Base-by-base conservation (phyloP, 2,888 invertebrate species). In the Criorhina ranunculi region DNA sequence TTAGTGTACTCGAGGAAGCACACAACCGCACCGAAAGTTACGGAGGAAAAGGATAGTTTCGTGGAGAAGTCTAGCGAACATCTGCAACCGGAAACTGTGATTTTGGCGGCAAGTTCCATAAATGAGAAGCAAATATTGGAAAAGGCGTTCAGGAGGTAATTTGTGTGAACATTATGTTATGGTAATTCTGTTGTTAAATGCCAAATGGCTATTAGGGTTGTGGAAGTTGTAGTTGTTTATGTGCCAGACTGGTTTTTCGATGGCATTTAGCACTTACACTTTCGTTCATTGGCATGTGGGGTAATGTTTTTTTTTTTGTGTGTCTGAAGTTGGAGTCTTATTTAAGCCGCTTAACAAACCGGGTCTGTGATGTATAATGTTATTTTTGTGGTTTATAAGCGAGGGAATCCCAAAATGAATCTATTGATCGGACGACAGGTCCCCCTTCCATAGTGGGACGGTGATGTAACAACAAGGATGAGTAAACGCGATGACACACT, bases 101-200 rank as follows among this genome's bases (percentile, higher is more conserved):
- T 91, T 92, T 88, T 92, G 88, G 90, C 91, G 86, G 89, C 92
- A 60, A 93, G 93, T 89, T 92, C 91, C 82, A 92, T 90, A 67
- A 91, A 91, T 87, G 92, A 92, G 87, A 90, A 91, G 81, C 89
- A 91, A 87, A 90, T 92, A 83, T 88, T 93, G 55, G 92, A 92
- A 77, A 92, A 92, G 82, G 93, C 93, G 87, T 91, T 91, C 88
- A 92, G 92, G 88, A 93, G 93, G 91, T 93, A 92, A 90, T 91
- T n/a, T 89, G 88, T 62, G 24, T 12, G 29, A 15, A n/a, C n/a
- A 15, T n/a, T 9, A 4, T 9, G 12, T 5, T 19, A 33, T 24
- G 19, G 12, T 46, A 17, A 19, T 49, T 24, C n/a, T 19, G 35
- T 29, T 70, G 29, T 24, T 51, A 62, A 72, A 72, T 72, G 72